These are phyloP conservation scores for Glaucopsyche alexis DNA, from an alignment of 2,888 invertebrate genomes.

Conservation along the genomic window DNA sequence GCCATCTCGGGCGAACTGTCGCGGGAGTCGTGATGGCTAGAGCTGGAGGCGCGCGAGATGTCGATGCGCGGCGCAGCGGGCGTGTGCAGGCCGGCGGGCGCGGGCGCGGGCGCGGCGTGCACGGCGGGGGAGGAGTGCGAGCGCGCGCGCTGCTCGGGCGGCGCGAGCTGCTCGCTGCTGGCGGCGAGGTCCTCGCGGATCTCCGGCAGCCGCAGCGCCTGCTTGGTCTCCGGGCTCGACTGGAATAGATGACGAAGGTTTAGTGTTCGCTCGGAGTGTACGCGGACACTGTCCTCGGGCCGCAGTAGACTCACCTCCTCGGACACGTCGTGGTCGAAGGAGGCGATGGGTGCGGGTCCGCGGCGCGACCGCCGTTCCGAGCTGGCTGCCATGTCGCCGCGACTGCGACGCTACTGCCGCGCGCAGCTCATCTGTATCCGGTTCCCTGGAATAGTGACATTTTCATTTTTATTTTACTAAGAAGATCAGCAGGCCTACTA, in stretches of 20 bases:
- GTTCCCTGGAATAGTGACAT: not conserved
- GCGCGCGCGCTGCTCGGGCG: constrained; percentile 64
- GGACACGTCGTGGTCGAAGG: constrained; percentile 92
- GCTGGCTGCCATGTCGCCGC: constrained; percentile 51
- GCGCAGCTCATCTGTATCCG: constrained; percentile 24
- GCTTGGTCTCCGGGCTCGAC: constrained; percentile 81
- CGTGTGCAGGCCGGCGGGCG: constrained; percentile 63
- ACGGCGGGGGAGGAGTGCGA: constrained; percentile 65
- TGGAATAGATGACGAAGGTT: constrained; percentile 47
- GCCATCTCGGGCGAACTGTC: constrained; percentile 93
- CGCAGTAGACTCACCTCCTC: constrained; percentile 81
- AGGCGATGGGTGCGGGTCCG: constrained; percentile 96
- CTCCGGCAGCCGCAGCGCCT: constrained; percentile 77
- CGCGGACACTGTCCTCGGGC: not conserved
- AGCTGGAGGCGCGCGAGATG: constrained; percentile 93
- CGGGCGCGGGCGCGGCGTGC: constrained; percentile 36
- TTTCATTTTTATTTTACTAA: not conserved
- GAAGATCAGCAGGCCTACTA: too few species aligned
- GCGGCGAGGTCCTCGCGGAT: constrained; percentile 71
- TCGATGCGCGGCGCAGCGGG: constrained; percentile 92
- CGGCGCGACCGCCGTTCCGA: constrained; percentile 85
- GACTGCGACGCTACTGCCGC: constrained; percentile 42
- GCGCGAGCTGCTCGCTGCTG: constrained; percentile 47
- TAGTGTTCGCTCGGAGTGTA: not conserved
- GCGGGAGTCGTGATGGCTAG: constrained; percentile 91